Evolutionary conservation across 2,113 vertebrate genomes (phyloP).

Genomic region (Camelus bactrianus): DNA sequence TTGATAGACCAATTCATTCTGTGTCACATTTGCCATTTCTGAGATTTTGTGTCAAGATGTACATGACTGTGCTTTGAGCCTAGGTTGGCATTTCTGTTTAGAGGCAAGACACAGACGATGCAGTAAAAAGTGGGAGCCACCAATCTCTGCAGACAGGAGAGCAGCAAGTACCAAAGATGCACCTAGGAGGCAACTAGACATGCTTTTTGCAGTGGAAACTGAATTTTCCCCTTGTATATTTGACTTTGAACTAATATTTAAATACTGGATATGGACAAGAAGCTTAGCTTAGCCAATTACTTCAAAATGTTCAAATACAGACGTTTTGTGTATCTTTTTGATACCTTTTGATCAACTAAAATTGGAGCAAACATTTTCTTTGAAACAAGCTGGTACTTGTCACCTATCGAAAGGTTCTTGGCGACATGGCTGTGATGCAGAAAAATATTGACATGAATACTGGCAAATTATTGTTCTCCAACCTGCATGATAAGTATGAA

Average conservation of each 20-base stretch:
- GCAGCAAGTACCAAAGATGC: not conserved
- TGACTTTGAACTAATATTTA: not conserved
- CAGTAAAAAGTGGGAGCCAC: not conserved
- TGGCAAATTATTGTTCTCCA: slow-evolving; percentile 53
- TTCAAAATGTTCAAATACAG: not conserved
- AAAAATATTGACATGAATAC: slow-evolving; percentile 50
- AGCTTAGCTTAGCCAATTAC: not conserved
- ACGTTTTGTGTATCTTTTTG: not conserved
- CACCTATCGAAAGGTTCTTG: slow-evolving; percentile 12
- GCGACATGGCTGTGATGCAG: not conserved
- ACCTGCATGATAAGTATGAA: slow-evolving; percentile 3
- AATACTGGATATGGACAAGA: not conserved
- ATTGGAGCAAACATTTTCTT: slow-evolving; percentile 30
- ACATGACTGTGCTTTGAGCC: not conserved
- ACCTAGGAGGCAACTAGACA: not conserved
- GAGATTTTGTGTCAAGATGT: not conserved
- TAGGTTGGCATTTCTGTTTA: not conserved
- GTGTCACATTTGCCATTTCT: not conserved
- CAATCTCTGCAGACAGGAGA: not conserved
- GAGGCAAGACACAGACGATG: not conserved
- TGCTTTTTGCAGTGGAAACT: not conserved
- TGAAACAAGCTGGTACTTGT: slow-evolving; percentile 7
- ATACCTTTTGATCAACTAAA: slow-evolving; percentile 44
- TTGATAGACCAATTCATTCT: not conserved
- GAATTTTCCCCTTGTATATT: not conserved